phyloP scores from a whole-genome alignment of 2,888 invertebrate genomes.

The Netelia inedita region DNA sequence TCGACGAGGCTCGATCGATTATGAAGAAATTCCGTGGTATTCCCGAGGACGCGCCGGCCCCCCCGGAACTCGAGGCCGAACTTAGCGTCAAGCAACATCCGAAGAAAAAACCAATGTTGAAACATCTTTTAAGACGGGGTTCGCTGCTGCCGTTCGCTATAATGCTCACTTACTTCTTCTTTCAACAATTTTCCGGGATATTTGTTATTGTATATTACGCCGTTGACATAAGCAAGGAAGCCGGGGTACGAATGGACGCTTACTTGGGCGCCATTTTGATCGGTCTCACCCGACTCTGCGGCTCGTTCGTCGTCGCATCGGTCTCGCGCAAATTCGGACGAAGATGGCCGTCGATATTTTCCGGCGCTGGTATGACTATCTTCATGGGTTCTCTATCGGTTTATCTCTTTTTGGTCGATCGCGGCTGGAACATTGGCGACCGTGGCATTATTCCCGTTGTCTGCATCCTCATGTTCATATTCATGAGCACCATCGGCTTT shows the following conservation, averaged over 20 bases:
- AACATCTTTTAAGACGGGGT: slow-evolving; percentile 82
- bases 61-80: slow-evolving; percentile 74
- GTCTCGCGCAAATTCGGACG: slow-evolving; percentile 87
- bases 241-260: slow-evolving; percentile 85
- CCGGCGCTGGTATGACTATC: slow-evolving; percentile 87
- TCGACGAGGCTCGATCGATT: slow-evolving; percentile 85
- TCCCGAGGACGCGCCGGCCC: slow-evolving; percentile 69
- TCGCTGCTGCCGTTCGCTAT: slow-evolving; percentile 86
- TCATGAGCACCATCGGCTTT: slow-evolving; percentile 86
- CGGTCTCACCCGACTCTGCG: slow-evolving; percentile 85
- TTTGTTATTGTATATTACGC: slow-evolving; percentile 87
- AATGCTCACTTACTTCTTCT: slow-evolving; percentile 86
- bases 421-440: slow-evolving; percentile 76
- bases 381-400: slow-evolving; percentile 86
- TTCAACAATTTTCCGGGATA: slow-evolving; percentile 87
- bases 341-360: slow-evolving; percentile 87
- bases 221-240: slow-evolving; percentile 85
- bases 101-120: slow-evolving; percentile 74
- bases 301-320: slow-evolving; percentile 85
- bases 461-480: slow-evolving; percentile 85
- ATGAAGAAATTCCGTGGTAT: slow-evolving; percentile 85
- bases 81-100: slow-evolving; percentile 71
- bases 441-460: slow-evolving; percentile 83
- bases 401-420: slow-evolving; percentile 82
- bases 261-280: slow-evolving; percentile 86